These are phyloP conservation scores for Diplazon laetatorius DNA, from an alignment of 2,888 invertebrate species.

Conservation along the genomic window DNA sequence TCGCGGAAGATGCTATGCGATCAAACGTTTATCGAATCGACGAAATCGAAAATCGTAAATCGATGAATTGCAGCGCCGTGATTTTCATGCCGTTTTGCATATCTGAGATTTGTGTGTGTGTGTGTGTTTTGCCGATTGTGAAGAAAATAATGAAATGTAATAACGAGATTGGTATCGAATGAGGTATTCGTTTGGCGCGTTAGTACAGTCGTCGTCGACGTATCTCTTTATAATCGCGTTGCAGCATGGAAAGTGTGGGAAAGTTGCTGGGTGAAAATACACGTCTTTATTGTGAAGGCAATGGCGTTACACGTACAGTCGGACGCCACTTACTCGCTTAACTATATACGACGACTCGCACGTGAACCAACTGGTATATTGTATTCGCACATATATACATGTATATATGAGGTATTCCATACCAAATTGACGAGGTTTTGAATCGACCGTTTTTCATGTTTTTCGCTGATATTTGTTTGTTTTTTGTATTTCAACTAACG, in stretches of 20 bases:
- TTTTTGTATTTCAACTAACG: no score
- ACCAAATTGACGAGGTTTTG: neutral
- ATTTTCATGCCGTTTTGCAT: constrained; percentile 1
- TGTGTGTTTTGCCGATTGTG: neutral
- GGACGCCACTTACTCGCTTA: constrained; percentile 10
- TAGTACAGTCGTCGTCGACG: constrained; percentile 43
- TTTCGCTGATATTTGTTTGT: no score
- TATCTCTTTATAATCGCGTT: constrained; percentile 58
- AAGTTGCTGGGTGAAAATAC: constrained; percentile 80
- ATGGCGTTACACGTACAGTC: constrained; percentile 36
- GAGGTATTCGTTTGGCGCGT: constrained; percentile 51
- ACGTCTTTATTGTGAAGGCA: constrained; percentile 69
- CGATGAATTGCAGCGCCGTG: neutral
- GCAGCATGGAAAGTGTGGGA: constrained; percentile 81
- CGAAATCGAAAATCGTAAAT: constrained; percentile 5
- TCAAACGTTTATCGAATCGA: neutral
- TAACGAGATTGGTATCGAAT: constrained; percentile 51
- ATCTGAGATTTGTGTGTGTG: no score
- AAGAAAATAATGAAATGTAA: constrained; percentile 35
- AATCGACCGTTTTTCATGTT: neutral
- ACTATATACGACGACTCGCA: constrained; percentile 33
- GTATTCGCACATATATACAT: constrained; percentile 4
- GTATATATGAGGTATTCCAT: neutral
- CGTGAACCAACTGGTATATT: constrained; percentile 20
- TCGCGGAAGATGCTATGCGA: neutral